Conservation (phyloP, 2,888 invertebrate genomes). For the Leptopilina drosophilae region DNA sequence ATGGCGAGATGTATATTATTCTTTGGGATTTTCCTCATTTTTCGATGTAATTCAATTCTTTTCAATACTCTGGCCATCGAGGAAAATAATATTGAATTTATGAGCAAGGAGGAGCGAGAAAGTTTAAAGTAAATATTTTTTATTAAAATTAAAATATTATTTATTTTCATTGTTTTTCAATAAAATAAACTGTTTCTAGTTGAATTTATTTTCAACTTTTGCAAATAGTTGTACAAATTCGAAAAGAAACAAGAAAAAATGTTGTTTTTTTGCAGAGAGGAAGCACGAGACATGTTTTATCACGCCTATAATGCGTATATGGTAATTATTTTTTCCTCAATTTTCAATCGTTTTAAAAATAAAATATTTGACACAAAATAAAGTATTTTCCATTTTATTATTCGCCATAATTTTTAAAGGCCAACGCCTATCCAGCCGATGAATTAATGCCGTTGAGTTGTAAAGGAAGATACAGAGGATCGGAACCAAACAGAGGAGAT, state of each 20-base stretch:
- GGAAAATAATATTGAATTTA: constrained; percentile 74
- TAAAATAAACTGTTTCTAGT: too few relatives aligned
- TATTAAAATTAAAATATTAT: too few relatives aligned
- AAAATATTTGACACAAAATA: too few relatives aligned
- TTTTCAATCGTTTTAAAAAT: not conserved
- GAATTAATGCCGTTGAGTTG: constrained; percentile 98
- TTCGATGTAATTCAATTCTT: constrained; percentile 63
- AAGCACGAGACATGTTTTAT: constrained; percentile 96
- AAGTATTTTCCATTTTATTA: not conserved
- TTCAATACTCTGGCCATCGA: constrained; percentile 60
- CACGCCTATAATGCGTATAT: constrained; percentile 97
- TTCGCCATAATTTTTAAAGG: constrained; percentile 66
- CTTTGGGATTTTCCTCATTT: constrained; percentile 64
- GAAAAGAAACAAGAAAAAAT: not conserved
- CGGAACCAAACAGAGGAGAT: constrained; percentile 94
- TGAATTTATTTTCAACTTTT: not conserved
- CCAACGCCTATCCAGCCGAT: constrained; percentile 98
- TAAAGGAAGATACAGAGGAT: constrained; percentile 92
- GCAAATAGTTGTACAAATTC: not conserved
- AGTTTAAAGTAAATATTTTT: constrained; percentile 80
- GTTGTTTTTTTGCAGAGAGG: constrained; percentile 82
- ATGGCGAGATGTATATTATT: constrained; percentile 64
- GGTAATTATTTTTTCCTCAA: constrained; percentile 77
- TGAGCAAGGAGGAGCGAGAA: constrained; percentile 83
- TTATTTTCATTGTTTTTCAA: too few relatives aligned